Evolutionary conservation across 2,113 vertebrate species (phyloP), one percentile per base, ranked within the genome.

Genomic region (Beaufortia kweichowensis): DNA sequence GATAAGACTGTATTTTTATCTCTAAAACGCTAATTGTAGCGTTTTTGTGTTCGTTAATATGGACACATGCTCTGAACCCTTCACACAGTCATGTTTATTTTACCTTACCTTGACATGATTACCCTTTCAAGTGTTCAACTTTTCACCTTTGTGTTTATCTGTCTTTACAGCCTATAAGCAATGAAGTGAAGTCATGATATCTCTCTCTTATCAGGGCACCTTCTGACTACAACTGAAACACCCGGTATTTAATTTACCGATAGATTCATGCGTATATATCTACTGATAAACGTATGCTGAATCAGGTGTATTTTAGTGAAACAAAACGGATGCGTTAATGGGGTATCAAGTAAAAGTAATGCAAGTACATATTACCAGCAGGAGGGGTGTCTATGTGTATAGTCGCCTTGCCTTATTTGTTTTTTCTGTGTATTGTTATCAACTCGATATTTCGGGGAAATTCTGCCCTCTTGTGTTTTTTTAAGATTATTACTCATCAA

Each of bases 141-240:
- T 72, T 82, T 85, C 76, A 85, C 78, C 80, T 60, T n/a, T 12
- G 9, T 33, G 62, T 46, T 79, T 85, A 84, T 85, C 82, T 60
- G 7, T 19, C 4, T 85, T 85, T 82, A 82, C 57, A 70, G 24
- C 75, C 53, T 26, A 26, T 73, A 43, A 77, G 64, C 68, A 68
- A 33, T 41, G 15, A 48, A 23, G 12, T 76, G 73, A 78, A 69
- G 56, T 56, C 71, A n/a, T 23, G 33, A 61, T 31, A 73, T 61
- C 61, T 21, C 2, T 0, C 0, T 10, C 26, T 84, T 84, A 81
- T 81, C 77, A 68, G 35, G 3, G 1, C 31, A 55, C 28, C 3
- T 55, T 24, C 62, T 78, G 43, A 63, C 67, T 26, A 11, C 6
- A 8, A 21, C 61, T 60, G 5, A 59, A 17, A 60, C 8, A 23